Conservation (phyloP, 2,797 vertebrate species). For the Myotis findleyi region DNA sequence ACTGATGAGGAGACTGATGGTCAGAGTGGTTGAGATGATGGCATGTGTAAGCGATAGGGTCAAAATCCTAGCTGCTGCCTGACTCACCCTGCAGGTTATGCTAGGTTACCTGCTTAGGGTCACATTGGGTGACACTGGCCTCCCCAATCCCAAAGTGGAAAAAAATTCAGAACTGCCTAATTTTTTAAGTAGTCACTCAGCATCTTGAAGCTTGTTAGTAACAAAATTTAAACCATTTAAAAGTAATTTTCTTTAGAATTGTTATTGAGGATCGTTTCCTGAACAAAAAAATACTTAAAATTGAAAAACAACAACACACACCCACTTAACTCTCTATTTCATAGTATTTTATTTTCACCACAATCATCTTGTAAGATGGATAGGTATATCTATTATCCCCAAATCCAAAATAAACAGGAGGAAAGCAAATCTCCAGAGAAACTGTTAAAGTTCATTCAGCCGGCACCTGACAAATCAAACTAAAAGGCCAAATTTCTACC, state of each 20-base stretch:
- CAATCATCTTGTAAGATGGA: background rate
- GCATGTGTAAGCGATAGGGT: background rate
- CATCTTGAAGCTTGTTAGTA: slow-evolving; percentile 1
- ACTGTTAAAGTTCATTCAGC: background rate
- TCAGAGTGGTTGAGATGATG: background rate
- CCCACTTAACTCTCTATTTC: slow-evolving; percentile 13
- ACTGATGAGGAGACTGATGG: background rate
- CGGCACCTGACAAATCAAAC: background rate
- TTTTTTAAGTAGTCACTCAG: background rate
- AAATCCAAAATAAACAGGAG: background rate
- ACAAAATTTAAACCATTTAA: slow-evolving; percentile 12
- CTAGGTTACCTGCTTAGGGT: background rate
- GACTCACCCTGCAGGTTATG: background rate
- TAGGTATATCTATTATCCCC: background rate
- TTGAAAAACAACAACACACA: background rate
- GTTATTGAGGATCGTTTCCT: slow-evolving; percentile 11
- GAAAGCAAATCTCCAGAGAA: background rate
- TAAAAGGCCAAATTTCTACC: background rate
- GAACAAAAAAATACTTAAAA: background rate
- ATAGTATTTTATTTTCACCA: background rate
- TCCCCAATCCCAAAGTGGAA: background rate
- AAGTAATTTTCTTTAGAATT: slow-evolving; percentile 31
- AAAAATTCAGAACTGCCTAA: slow-evolving; percentile 22
- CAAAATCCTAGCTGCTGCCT: background rate
- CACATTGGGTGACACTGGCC: background rate